These are phyloP conservation scores for Coronaproctus castanopsis DNA, from an alignment of 2,888 invertebrate species.

Conservation along the genomic window DNA sequence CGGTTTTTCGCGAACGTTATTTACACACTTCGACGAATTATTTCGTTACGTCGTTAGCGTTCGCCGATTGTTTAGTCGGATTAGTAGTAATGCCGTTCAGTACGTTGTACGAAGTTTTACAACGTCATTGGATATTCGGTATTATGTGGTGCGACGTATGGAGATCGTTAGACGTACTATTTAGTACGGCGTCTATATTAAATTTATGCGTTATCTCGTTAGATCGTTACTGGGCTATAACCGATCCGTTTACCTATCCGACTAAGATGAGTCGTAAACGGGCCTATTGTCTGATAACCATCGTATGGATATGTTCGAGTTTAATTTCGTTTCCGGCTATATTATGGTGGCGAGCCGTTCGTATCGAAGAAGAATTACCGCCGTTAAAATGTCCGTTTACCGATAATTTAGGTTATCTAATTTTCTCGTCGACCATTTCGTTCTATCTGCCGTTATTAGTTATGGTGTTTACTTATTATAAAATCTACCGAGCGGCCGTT, in stretches of 20 bases:
- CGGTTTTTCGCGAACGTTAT: constrained; percentile 79
- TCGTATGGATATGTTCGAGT: constrained; percentile 91
- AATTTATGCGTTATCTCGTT: constrained; percentile 92
- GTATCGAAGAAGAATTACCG: constrained; percentile 51
- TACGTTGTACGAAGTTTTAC: constrained; percentile 69
- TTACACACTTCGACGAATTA: constrained; percentile 94
- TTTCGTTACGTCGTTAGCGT: constrained; percentile 88
- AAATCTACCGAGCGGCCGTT: constrained; percentile 83
- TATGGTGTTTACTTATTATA: constrained; percentile 95
- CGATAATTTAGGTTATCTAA: constrained; percentile 83
- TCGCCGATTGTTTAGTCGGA: constrained; percentile 90
- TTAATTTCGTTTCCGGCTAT: constrained; percentile 97
- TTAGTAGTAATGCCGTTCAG: constrained; percentile 96
- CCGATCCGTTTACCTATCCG: constrained; percentile 93
- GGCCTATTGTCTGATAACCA: constrained; percentile 69
- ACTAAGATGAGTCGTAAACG: constrained; percentile 77
- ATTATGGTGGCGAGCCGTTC: constrained; percentile 80
- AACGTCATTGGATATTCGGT: constrained; percentile 87
- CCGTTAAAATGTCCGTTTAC: constrained; percentile 84
- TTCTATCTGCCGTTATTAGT: constrained; percentile 92
- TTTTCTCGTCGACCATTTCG: constrained; percentile 92
- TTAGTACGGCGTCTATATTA: constrained; percentile 90
- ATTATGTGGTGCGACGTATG: constrained; percentile 93
- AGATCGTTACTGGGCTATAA: constrained; percentile 96
- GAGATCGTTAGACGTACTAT: constrained; percentile 89